Evolutionary conservation across 30 jellyfish, hydroid and myxozoan genomes (phyloP).

Genomic region (Turritopsis dohrnii): DNA sequence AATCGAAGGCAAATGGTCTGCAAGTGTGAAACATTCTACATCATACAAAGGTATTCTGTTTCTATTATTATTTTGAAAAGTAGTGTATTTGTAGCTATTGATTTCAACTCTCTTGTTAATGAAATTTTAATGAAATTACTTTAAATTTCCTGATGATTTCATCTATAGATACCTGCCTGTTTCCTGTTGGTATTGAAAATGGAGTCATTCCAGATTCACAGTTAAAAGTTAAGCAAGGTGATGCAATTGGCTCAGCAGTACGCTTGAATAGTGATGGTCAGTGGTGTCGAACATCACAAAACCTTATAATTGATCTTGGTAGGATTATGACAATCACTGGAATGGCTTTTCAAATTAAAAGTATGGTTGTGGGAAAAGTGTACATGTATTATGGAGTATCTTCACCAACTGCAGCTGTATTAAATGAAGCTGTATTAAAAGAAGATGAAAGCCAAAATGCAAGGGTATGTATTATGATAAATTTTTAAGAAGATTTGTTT

Average conservation of each 20-base stretch:
- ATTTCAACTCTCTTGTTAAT: not conserved
- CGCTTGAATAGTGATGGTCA: not conserved
- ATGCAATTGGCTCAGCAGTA: not conserved
- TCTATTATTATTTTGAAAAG: no score
- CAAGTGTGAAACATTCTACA: not conserved
- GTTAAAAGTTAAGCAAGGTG: not conserved
- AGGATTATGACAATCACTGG: slow-evolving; percentile 10
- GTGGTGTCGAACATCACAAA: not conserved
- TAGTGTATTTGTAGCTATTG: no score
- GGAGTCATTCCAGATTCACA: not conserved
- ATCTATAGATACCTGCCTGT: not conserved
- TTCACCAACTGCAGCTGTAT: not conserved
- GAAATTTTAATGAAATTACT: no score
- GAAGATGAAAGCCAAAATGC: no score
- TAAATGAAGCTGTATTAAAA: no score
- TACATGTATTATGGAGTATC: not conserved
- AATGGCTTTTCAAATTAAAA: not conserved
- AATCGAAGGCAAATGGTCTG: not conserved
- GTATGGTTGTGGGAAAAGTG: not conserved
- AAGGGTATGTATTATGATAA: no score
- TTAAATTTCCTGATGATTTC: no score
- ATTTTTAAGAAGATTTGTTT: no score
- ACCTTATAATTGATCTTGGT: slow-evolving; percentile 7
- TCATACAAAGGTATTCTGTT: not conserved
- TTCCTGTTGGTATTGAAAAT: slow-evolving; percentile 13